phyloP scores from a whole-genome alignment of 2,113 vertebrate species.

The Callipepla californica region DNA sequence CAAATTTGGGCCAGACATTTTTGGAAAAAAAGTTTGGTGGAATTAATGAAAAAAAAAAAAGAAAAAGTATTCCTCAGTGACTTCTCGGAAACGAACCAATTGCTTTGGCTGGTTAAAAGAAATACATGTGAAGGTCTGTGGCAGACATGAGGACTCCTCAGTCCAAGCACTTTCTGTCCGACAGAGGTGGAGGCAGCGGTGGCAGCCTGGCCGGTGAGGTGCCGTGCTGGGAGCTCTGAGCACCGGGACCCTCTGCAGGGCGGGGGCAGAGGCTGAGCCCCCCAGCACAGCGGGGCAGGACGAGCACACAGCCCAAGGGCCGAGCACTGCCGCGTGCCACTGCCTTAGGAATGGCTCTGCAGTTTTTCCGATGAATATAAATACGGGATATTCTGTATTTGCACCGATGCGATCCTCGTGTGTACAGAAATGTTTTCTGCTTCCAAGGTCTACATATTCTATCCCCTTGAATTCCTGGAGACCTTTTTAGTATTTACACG shows the following conservation, averaged over 20 bases:
- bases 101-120: neutral
- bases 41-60: neutral
- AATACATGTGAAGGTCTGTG: neutral
- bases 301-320: no score
- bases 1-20: neutral
- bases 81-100: neutral
- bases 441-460: neutral
- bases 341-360: neutral
- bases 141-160: neutral
- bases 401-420: rapidly evolving
- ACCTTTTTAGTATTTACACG: neutral
- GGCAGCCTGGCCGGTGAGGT: no score
- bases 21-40: neutral
- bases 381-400: neutral
- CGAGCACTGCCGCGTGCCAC: no score
- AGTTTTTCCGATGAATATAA: neutral
- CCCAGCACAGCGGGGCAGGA: no score
- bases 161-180: neutral
- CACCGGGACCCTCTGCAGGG: no score
- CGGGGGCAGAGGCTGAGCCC: no score
- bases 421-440: neutral
- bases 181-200: neutral
- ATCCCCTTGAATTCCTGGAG: neutral
- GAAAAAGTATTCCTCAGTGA: neutral
- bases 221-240: no score